Evolutionary conservation across 2,888 invertebrate genomes (phyloP).

Genomic region (Nebria brevicollis): DNA sequence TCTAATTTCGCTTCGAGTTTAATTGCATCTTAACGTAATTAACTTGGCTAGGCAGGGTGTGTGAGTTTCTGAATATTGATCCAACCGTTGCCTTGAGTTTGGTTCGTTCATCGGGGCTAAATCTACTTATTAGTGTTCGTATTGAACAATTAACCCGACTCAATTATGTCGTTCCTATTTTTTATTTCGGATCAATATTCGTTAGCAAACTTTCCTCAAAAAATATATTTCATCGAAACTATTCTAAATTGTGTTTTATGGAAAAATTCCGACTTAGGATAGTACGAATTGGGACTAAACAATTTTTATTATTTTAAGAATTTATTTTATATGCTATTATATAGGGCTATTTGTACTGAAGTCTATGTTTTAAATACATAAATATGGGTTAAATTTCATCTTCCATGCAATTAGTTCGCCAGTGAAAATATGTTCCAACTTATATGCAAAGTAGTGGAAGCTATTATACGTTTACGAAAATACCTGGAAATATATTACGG

Average conservation of each 20-base stretch:
- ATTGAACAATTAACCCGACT: neutral
- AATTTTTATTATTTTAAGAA: neutral
- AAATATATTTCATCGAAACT: too few relatives aligned
- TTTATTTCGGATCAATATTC: neutral
- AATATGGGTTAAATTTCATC: slow-evolving; percentile 19
- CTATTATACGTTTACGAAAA: slow-evolving; percentile 22
- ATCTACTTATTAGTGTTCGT: slow-evolving; percentile 26
- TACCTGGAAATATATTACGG: slow-evolving; percentile 26
- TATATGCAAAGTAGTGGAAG: slow-evolving; percentile 19
- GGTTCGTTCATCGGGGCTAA: slow-evolving; percentile 10
- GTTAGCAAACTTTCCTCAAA: too few relatives aligned
- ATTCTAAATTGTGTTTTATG: too few relatives aligned
- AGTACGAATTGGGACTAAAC: too few relatives aligned
- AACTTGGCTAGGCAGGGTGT: slow-evolving; percentile 18
- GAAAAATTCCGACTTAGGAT: too few relatives aligned
- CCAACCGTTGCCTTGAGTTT: slow-evolving; percentile 8
- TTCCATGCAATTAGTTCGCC: slow-evolving; percentile 7
- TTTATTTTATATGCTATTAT: neutral
- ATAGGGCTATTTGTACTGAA: neutral
- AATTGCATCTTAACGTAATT: slow-evolving; percentile 31
- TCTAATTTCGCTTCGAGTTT: slow-evolving; percentile 22
- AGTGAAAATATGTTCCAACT: slow-evolving; percentile 20
- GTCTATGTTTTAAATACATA: neutral
- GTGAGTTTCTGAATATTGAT: slow-evolving; percentile 27
- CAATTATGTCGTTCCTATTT: neutral